These are phyloP conservation scores for Parotia lawesii DNA, from an alignment of 2,113 vertebrate species.

Conservation along the genomic window DNA sequence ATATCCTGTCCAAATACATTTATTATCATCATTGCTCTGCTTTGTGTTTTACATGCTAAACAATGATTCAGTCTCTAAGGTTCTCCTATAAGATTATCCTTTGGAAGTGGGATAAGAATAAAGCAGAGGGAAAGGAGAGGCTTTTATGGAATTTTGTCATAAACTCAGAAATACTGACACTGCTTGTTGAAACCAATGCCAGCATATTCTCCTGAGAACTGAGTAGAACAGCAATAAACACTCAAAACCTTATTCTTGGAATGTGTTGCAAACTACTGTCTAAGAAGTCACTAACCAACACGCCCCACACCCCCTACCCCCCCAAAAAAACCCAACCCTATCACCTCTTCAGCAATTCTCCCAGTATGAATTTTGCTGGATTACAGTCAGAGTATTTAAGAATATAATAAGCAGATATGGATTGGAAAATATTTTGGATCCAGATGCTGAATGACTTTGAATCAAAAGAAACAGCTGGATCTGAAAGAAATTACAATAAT, in stretches of 20 bases:
- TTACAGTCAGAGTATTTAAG: background rate
- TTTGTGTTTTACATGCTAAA: background rate
- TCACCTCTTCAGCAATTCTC: background rate
- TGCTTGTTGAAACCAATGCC: background rate
- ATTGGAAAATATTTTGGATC: background rate
- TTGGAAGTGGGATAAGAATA: background rate
- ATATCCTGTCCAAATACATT: background rate
- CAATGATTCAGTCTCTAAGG: background rate
- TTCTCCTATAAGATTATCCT: background rate
- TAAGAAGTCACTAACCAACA: background rate
- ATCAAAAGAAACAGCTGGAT: background rate
- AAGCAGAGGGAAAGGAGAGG: background rate
- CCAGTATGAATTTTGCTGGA: background rate
- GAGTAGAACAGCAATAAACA: background rate
- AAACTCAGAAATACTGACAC: background rate
- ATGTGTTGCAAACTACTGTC: background rate
- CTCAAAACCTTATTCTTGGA: background rate
- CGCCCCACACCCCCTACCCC: rapidly evolving
- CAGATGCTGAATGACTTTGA: background rate
- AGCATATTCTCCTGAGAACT: background rate
- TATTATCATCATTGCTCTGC: background rate
- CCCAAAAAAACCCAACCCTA: rapidly evolving
- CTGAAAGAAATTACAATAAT: background rate
- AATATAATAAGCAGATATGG: background rate
- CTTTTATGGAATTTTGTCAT: background rate